Percentiles rank a stretch among this genome's conserved stretches.
phyloP scores from a whole-genome alignment of 2,888 invertebrate genomes.

The Tyria jacobaeae region DNA sequence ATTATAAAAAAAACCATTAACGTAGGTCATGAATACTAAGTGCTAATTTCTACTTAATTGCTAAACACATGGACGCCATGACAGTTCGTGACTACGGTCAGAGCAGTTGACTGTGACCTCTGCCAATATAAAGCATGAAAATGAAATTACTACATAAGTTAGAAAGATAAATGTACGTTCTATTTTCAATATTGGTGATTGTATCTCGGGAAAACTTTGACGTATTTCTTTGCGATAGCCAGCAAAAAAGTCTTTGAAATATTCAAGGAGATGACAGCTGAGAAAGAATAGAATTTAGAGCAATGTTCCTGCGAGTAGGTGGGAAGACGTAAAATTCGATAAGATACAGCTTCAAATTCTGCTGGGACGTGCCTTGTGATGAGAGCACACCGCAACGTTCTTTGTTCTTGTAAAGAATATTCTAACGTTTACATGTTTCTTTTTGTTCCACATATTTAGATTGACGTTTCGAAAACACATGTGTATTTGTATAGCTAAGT shows the following conservation, averaged over 20 bases:
- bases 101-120: not conserved
- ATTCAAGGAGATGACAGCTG: conserved; percentile 73
- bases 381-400: conserved; percentile 26
- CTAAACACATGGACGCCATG: not conserved
- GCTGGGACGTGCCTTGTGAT: conserved; percentile 37
- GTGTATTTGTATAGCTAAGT: not conserved
- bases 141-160: conserved; percentile 30
- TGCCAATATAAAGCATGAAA: conserved; percentile 17
- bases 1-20: no score
- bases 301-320: conserved; percentile 35
- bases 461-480: not conserved
- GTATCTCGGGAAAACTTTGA: conserved; percentile 63
- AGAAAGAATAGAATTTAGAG: conserved; percentile 70
- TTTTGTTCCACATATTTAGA: not conserved
- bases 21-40: not conserved
- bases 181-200: conserved; percentile 59
- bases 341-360: conserved; percentile 54
- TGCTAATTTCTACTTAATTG: not conserved
- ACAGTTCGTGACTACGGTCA: not conserved
- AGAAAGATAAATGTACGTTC: conserved; percentile 33
- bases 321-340: conserved; percentile 48
- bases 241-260: conserved; percentile 46
- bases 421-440: not conserved
- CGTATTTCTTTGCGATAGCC: conserved; percentile 60
- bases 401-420: conserved; percentile 26